Conservation (phyloP, 2,113 vertebrate species). For the Fukomys damarensis region DNA sequence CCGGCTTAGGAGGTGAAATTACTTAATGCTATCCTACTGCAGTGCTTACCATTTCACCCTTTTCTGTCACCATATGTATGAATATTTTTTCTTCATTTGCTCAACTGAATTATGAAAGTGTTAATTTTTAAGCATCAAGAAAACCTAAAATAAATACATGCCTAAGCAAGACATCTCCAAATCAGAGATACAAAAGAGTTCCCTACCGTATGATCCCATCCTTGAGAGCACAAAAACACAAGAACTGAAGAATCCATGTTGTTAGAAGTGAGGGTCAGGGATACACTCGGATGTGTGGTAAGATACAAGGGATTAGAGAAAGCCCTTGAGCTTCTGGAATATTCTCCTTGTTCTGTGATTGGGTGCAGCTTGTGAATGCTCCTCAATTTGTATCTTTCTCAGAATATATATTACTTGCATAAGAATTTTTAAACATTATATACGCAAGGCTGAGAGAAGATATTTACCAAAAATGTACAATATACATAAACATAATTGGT, state of each 20-base stretch:
- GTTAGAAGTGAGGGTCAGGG: not conserved
- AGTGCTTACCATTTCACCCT: not conserved
- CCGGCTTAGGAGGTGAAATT: not conserved
- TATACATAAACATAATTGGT: not conserved
- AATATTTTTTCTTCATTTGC: slow-evolving; percentile 22
- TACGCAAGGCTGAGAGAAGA: not conserved
- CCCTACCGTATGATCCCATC: not conserved
- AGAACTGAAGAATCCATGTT: not conserved
- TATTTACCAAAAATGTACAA: not conserved
- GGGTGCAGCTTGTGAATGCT: not conserved
- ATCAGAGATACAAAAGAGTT: not conserved
- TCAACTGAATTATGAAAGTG: slow-evolving; percentile 26
- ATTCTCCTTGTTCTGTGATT: not conserved
- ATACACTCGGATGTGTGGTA: not conserved
- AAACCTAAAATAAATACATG: not conserved
- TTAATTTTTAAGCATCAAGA: slow-evolving; percentile 57
- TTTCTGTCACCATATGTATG: not conserved
- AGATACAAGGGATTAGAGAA: not conserved
- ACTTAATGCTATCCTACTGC: not conserved
- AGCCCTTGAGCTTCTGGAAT: not conserved
- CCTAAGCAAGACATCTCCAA: not conserved
- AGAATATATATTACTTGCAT: not conserved
- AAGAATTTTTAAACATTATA: not conserved
- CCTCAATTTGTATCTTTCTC: not conserved
- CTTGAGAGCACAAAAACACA: not conserved